phyloP scores from a whole-genome alignment of 2,888 invertebrate genomes.

The Cerceris rybyensis region DNA sequence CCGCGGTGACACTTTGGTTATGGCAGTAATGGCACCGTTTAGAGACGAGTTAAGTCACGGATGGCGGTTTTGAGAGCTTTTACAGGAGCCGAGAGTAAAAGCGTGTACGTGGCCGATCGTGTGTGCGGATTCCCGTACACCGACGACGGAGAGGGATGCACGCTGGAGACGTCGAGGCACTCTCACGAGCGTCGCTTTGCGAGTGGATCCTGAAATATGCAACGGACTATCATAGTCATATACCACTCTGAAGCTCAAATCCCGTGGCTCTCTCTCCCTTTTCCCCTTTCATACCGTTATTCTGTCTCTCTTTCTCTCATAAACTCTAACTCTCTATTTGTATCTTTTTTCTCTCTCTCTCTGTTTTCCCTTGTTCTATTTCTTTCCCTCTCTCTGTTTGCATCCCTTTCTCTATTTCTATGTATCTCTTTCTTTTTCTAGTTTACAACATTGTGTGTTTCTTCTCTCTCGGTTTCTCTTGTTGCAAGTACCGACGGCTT shows the following conservation, averaged over 20 bases:
- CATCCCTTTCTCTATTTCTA: too few species aligned
- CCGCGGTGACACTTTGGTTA: slow-evolving; percentile 47
- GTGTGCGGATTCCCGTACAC: slow-evolving; percentile 4
- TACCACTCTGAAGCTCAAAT: slow-evolving; percentile 63
- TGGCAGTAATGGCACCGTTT: slow-evolving; percentile 53
- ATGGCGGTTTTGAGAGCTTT: slow-evolving; percentile 48
- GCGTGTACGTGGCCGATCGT: slow-evolving; percentile 29
- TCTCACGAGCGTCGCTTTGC: slow-evolving; percentile 46
- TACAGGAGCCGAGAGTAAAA: slow-evolving; percentile 48
- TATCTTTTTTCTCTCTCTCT: background rate
- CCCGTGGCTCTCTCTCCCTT: slow-evolving; percentile 42
- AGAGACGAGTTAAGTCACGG: slow-evolving; percentile 46
- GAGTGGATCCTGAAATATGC: slow-evolving; percentile 71
- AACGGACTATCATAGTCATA: slow-evolving; percentile 67
- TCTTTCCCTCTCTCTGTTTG: too few species aligned
- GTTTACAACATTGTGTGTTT: too few species aligned
- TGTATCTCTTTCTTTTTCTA: too few species aligned
- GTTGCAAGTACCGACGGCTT: too few species aligned
- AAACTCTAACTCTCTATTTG: slow-evolving; percentile 1
- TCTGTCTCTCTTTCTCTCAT: slow-evolving; percentile 9
- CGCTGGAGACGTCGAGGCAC: slow-evolving; percentile 41
- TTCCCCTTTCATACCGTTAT: slow-evolving; percentile 12
- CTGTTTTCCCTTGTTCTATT: too few species aligned
- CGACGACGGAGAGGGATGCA: slow-evolving; percentile 1
- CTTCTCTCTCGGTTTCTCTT: too few species aligned